phyloP scores from a whole-genome alignment of 2,888 invertebrate species.

The Cosmia trapezina region DNA sequence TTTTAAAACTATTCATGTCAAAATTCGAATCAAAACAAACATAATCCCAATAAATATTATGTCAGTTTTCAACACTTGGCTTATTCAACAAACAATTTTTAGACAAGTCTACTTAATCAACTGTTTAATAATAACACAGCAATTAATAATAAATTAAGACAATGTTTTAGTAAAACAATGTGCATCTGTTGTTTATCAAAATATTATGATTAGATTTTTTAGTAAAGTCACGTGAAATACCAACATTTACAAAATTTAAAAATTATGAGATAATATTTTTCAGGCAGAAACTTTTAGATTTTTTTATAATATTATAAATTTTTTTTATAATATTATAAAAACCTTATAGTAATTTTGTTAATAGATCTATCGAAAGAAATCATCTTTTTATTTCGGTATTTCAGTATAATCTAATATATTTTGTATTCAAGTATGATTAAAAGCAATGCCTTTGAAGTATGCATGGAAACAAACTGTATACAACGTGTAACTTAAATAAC shows the following conservation, averaged over 20 bases:
- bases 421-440: neutral
- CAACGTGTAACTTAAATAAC: too few species aligned
- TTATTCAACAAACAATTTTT: constrained; percentile 15
- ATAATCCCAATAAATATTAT: constrained; percentile 1
- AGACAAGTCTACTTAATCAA: constrained; percentile 20
- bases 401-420: neutral
- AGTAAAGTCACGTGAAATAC: neutral
- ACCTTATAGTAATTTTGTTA: too few species aligned
- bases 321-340: neutral
- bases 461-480: neutral
- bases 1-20: neutral
- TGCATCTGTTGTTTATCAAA: constrained; percentile 36
- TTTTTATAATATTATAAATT: neutral
- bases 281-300: neutral
- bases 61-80: constrained; percentile 23
- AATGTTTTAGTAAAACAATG: constrained; percentile 12
- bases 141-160: constrained; percentile 27
- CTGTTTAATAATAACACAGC: constrained; percentile 9
- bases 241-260: neutral
- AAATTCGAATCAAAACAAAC: neutral
- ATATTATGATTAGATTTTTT: constrained; percentile 6
- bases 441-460: neutral
- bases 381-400: neutral
- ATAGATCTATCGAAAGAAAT: neutral
- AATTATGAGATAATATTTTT: neutral